phyloP scores from a whole-genome alignment of 1,140 invertebrate genomes.

The Psix sp. region DNA sequence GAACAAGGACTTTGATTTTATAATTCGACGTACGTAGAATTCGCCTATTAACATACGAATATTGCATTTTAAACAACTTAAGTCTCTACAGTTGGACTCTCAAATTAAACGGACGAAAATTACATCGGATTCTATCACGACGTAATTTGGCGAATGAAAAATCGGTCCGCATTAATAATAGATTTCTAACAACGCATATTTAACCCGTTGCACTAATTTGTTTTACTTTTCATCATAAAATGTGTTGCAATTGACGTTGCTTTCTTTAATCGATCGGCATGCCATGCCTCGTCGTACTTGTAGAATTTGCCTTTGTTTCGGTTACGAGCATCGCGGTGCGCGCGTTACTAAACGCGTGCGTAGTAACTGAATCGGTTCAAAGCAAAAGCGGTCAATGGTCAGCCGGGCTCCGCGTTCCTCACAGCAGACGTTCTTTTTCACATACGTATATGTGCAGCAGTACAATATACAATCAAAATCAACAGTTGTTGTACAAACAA shows the following conservation, averaged over 20 bases:
- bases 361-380: slow-evolving; percentile 61
- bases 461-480: slow-evolving; percentile 36
- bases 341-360: slow-evolving; percentile 46
- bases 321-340: slow-evolving; percentile 37
- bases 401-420: slow-evolving; percentile 20
- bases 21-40: too few species aligned
- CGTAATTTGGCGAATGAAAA: slow-evolving; percentile 42
- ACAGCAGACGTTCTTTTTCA: slow-evolving; percentile 12
- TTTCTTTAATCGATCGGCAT: slow-evolving; percentile 42
- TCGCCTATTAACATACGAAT: too few species aligned
- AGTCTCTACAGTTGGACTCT: too few species aligned
- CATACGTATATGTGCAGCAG: slow-evolving; percentile 37
- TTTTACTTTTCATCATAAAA: slow-evolving; percentile 33
- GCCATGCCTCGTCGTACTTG: slow-evolving; percentile 15
- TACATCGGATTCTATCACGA: too few species aligned
- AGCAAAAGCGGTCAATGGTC: slow-evolving; percentile 59
- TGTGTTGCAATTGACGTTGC: slow-evolving; percentile 65
- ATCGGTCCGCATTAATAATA: slow-evolving; percentile 53
- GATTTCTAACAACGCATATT: slow-evolving; percentile 57
- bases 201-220: slow-evolving; percentile 32
- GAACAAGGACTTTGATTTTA: too few species aligned
- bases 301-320: slow-evolving; percentile 27
- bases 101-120: too few species aligned
- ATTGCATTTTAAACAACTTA: too few species aligned
- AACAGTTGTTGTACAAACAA: slow-evolving; percentile 19